Base-by-base conservation (phyloP, 2,113 vertebrate genomes). In the Microcebus griseorufus region DNA sequence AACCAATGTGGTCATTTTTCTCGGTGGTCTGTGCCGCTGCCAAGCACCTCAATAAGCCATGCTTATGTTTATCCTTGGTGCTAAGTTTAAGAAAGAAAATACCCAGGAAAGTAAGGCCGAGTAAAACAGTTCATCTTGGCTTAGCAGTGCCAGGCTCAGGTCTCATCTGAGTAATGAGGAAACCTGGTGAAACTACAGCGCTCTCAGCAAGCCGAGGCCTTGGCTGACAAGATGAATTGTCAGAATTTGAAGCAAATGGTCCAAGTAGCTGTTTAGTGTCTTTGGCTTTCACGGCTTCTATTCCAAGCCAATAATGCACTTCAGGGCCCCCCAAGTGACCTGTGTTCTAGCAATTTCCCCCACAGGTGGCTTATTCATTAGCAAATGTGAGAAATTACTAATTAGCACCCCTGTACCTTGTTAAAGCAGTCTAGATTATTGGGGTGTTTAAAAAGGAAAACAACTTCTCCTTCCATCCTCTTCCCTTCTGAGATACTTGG, bases 71-170 rank as follows among this genome's bases (percentile, higher is more conserved):
- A 65, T 67, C 81, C 51, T 37, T 32, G n/a, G 75, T 82, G 51
- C 29, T 94, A 37, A 42, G 11, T 76, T 85, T 83, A 75, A 88
- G 70, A 69, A 94, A 96, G n/a, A 92, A 53, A 95, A 48, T 73
- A 82, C 3, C 2, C 1, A 14, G 53, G 64, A 78, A 83, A 83
- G 32, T 53, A 89, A 86, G 55, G 75, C 53, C 11, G 42, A 82
- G 5, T 7, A 45, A 72, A 85, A 76, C 55, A 75, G 37, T 55
- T 48, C 20, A n/a, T 5, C n/a, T 58, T 58, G 17, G 42, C 58
- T 86, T 51, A 34, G 69, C 17, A 14, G 48, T 29, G 25, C 48
- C 48, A 12, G 27, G 13, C 64, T 81, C 55, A 23, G 29, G 17
- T 18, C 42, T 48, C 32, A 16, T 75, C n/a, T 6, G 51, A 83